Percentiles rank a stretch among this genome's conserved stretches.
These are phyloP conservation scores for Micrasema minimum DNA, from an alignment of 1,140 invertebrate species.

Conservation along the genomic window DNA sequence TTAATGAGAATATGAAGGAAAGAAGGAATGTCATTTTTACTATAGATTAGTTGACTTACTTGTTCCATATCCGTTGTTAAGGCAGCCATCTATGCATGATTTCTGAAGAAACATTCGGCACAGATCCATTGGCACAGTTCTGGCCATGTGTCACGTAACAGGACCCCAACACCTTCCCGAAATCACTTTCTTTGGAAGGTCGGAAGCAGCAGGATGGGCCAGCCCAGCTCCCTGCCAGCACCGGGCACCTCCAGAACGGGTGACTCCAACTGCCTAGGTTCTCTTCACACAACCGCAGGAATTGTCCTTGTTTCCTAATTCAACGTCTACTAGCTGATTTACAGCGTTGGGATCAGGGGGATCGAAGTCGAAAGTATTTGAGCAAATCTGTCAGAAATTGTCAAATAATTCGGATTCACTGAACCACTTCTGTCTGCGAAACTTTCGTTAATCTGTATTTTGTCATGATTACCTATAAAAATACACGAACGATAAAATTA, in stretches of 20 bases:
- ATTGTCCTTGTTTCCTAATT: neutral
- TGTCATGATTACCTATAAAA: constrained; percentile 25
- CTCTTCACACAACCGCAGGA: constrained; percentile 19
- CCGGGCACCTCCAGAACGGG: neutral
- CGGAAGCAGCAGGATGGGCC: constrained; percentile 15
- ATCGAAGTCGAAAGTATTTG: constrained; percentile 45
- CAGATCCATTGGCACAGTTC: constrained; percentile 30
- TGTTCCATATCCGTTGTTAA: constrained; percentile 31
- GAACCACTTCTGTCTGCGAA: neutral
- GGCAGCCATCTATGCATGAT: constrained; percentile 22
- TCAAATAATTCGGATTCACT: constrained; percentile 13
- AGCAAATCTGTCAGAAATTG: constrained; percentile 31
- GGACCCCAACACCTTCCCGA: constrained; percentile 16
- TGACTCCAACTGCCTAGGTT: neutral
- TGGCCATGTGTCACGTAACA: constrained; percentile 45
- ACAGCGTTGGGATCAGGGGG: neutral
- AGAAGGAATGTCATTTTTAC: too few species aligned
- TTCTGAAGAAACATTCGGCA: constrained; percentile 31
- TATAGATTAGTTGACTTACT: too few species aligned
- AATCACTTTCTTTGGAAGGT: constrained; percentile 25
- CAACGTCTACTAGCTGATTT: constrained; percentile 4
- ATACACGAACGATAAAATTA: neutral
- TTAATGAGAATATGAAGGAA: too few species aligned
- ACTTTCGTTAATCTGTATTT: constrained; percentile 44
- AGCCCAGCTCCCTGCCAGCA: neutral